phyloP scores from a whole-genome alignment of 2,113 vertebrate genomes.

The Cochlearius cochlearius region DNA sequence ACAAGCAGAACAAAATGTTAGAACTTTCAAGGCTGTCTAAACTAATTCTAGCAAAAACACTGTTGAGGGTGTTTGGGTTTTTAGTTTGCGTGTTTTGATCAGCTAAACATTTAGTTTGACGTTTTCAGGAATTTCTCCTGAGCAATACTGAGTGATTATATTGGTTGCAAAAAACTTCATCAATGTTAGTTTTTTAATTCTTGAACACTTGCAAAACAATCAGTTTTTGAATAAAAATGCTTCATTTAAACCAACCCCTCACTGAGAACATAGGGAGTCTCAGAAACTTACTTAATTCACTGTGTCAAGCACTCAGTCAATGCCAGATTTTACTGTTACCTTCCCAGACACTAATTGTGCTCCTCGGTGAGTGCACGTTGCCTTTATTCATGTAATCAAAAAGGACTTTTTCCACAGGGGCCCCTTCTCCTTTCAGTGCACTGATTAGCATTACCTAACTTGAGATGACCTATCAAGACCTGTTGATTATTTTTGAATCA shows the following conservation, averaged over 20 bases:
- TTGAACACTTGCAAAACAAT: not conserved
- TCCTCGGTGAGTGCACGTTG: not conserved
- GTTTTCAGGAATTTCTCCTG: not conserved
- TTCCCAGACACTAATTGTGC: not conserved
- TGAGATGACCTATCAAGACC: not conserved
- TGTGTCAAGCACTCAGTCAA: not conserved
- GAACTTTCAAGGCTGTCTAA: not conserved
- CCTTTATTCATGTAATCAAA: not conserved
- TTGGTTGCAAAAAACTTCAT: not conserved
- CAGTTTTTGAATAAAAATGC: not conserved
- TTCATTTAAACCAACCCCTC: not conserved
- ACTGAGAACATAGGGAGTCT: not conserved
- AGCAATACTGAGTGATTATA: not conserved
- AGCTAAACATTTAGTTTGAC: not conserved
- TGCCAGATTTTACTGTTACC: not conserved
- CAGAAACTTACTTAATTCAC: not conserved
- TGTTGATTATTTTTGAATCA: not conserved
- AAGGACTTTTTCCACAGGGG: not conserved
- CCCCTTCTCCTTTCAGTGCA: not conserved
- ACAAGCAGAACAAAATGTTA: not conserved
- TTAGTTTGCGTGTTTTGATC: not conserved
- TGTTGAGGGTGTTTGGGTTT: not conserved
- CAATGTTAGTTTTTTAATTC: not conserved
- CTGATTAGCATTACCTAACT: not conserved
- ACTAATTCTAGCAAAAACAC: not conserved